phyloP scores from a whole-genome alignment of 2,888 invertebrate genomes.

The Cantharis rufa region DNA sequence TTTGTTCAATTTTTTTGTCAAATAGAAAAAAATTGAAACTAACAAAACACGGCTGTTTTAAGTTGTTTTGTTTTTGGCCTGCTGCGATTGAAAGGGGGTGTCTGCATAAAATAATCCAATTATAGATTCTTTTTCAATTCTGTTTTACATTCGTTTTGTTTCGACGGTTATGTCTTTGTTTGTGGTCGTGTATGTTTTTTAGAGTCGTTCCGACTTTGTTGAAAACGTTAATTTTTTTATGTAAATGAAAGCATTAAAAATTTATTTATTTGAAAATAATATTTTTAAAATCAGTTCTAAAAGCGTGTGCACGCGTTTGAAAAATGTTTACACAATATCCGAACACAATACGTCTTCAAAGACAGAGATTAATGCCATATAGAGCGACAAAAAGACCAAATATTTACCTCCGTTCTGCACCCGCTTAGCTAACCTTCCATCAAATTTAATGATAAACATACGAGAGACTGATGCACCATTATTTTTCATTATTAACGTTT shows the following conservation, averaged over 20 bases:
- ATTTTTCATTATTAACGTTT: conserved; percentile 55
- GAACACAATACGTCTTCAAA: conserved; percentile 43
- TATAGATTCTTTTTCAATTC: conserved; percentile 44
- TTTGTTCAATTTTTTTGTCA: conserved; percentile 36
- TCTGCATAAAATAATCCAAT: conserved; percentile 49
- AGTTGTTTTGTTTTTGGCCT: conserved; percentile 45
- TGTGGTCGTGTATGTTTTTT: conserved; percentile 15
- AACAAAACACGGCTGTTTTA: conserved; percentile 45
- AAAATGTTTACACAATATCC: conserved; percentile 32
- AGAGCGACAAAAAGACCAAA: conserved; percentile 45
- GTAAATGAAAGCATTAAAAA: neutral
- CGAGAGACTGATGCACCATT: conserved; percentile 54
- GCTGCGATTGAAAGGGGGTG: conserved; percentile 46
- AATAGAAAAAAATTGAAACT: conserved; percentile 42
- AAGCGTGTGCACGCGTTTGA: conserved; percentile 9
- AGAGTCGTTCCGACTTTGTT: neutral
- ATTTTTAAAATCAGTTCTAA: neutral
- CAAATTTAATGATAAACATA: conserved; percentile 55
- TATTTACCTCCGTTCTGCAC: conserved; percentile 40
- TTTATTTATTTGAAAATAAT: neutral
- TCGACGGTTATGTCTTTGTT: conserved; percentile 24
- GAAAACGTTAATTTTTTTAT: neutral
- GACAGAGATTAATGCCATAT: conserved; percentile 45
- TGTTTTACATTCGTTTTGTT: conserved; percentile 25
- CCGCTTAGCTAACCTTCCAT: conserved; percentile 47